Base-by-base conservation (phyloP, 2,113 vertebrate genomes). In the Marcusenius ussheri region DNA sequence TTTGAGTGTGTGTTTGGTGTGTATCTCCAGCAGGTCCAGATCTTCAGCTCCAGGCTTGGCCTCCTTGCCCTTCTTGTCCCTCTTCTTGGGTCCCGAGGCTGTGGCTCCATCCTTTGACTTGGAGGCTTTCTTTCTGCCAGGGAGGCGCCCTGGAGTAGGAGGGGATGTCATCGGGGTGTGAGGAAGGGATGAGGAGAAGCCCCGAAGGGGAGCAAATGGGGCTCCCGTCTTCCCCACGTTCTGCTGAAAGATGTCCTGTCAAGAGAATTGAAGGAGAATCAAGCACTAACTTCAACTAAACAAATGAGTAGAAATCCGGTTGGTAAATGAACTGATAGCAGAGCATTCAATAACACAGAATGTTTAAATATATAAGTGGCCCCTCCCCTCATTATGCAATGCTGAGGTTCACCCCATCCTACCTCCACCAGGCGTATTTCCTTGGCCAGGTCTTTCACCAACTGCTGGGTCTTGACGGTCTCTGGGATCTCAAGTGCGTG, bases 371-470 rank as follows among this genome's bases (percentile, higher is more conserved):
- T 17, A 15, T 1, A 58, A 56, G 51, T 47, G 15, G 2, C 27
- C 50, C 17, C 4, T 87, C n/a, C 86, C 15, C 50, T 83, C 19
- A 87, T 31, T 50, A 84, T 4, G 45, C 21, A 84, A 47, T 46
- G 42, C 45, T 47, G 3, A 24, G 19, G 9, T 51, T n/a, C 17
- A 74, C 4, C 1, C 27, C 39, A 15, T 56, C 93, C 94, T 93
- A 98, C 98, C 96, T 98, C 98, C 89, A 98, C 97, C 87, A 98
- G 95, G 50, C 97, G 96, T 90, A 98, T 97, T 94, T 98, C 97
- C 93, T 97, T 98, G 91, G 97, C 97, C 93, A 98, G 94, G 92
- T 98, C 98, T 92, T 98, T 98, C 90, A 98, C 97, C 87, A 98
- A 94, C 45, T 96, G 96, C 50, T 95, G 96, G 10, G 97, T 98